Percentiles rank a stretch among this genome's conserved stretches.
Conservation (phyloP, 2,888 invertebrate genomes). For the Sarcophaga variegata region DNA sequence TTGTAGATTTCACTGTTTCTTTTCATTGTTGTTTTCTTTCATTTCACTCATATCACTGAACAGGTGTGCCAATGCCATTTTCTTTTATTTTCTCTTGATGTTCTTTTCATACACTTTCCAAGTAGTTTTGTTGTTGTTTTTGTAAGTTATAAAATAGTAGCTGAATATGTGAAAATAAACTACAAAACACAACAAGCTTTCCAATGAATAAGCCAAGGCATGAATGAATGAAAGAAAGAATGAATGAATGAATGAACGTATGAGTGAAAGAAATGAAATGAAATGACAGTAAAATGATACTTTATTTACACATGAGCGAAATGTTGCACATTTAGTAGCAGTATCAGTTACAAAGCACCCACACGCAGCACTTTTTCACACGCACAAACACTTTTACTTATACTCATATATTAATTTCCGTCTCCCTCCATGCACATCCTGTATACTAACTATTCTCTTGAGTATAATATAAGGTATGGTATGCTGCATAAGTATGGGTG, state of each 20-base stretch:
- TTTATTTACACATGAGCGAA: slow-evolving; percentile 78
- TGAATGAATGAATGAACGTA: slow-evolving; percentile 44
- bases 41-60: slow-evolving; percentile 41
- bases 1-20: not conserved
- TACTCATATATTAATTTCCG: not conserved
- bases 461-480: not conserved
- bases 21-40: not conserved
- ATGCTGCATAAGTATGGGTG: not conserved
- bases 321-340: slow-evolving; percentile 77
- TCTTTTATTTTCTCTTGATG: not conserved
- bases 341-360: slow-evolving; percentile 57
- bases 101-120: not conserved
- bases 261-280: slow-evolving; percentile 45
- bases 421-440: not conserved
- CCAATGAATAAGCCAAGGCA: slow-evolving; percentile 38
- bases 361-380: slow-evolving; percentile 8
- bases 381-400: not conserved
- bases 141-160: slow-evolving; percentile 22
- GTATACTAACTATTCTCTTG: not conserved
- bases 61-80: slow-evolving; percentile 59
- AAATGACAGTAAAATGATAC: slow-evolving; percentile 70
- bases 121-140: slow-evolving; percentile 7
- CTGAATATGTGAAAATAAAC: slow-evolving; percentile 3
- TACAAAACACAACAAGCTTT: slow-evolving; percentile 28
- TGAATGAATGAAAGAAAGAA: not conserved